Evolutionary conservation across 1,140 invertebrate species (phyloP), one percentile per base, ranked within the genome.

Genomic region (Dendroctonus ponderosae): DNA sequence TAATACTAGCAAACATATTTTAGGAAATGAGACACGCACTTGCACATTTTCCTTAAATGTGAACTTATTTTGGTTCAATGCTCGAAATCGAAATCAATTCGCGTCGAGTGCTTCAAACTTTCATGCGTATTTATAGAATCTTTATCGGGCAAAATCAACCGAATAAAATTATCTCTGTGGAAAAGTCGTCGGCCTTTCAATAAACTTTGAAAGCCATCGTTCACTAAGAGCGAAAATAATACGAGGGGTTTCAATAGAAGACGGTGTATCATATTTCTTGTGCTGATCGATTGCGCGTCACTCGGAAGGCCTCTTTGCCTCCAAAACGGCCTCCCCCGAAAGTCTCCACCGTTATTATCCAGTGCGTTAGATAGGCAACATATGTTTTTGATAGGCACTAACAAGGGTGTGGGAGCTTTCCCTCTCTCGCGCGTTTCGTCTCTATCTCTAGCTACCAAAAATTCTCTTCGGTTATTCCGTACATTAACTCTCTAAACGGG

Each of bases 321-420:
- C 69, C 67, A 69, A 68, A 69, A 70, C 72, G 71, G 70, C 61
- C 67, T 66, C 70, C 71, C 71, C 71, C 62, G 48, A 66, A 68
- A 69, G 67, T 69, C 67, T 69, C 60, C 60, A 46, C 64, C 60
- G 66, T 72, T 72, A 76, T 76, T 74, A 76, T 72, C 68, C 74
- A 73, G 72, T 76, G 74, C 70, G 74, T 76, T 76, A 74, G 73
- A 74, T 76, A 62, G 66, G 70, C 70, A 74, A 72, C 73, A 76
- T 76, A 75, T 76, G 73, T 76, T 75, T 74, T 70, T 76, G 75
- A 76, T 75, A 67, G 73, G 66, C 72, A 60, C 66, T 74, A 72
- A 74, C 72, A 66, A 74, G 74, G 74, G 74, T 67, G 64, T 48
- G 11, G 14, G 62, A 38, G 41, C 48, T 46, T 42, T 37, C 53